These are phyloP conservation scores for Apodemus sylvaticus DNA, from an alignment of 2,113 vertebrate species.

Conservation along the genomic window DNA sequence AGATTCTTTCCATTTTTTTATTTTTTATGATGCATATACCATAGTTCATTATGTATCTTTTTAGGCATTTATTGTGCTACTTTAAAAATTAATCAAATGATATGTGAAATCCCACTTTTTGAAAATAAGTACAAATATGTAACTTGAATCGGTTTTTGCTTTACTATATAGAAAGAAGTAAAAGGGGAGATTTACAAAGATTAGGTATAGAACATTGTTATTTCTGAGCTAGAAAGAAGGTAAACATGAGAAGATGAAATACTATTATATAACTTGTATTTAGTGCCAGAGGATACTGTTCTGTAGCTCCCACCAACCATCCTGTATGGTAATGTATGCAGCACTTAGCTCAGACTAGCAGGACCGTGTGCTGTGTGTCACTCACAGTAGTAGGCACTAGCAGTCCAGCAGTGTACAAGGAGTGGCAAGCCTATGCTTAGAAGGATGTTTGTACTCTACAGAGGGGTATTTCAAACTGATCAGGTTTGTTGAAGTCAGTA, in stretches of 20 bases:
- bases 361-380: not conserved
- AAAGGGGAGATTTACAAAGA: not conserved
- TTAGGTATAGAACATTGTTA: not conserved
- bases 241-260: not conserved
- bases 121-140: not conserved
- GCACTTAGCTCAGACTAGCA: not conserved
- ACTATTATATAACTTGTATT: not conserved
- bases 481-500: not conserved
- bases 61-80: not conserved
- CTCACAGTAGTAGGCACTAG: not conserved
- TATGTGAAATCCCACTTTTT: not conserved
- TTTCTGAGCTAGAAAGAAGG: not conserved
- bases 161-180: not conserved
- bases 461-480: not conserved
- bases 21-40: not conserved
- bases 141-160: slow-evolving; percentile 20
- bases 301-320: not conserved
- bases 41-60: not conserved
- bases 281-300: not conserved
- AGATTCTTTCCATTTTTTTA: not conserved
- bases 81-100: not conserved
- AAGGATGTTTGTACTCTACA: not conserved
- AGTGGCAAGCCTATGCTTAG: not conserved
- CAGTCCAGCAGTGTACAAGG: not conserved
- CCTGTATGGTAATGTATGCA: not conserved